A percentile compares a stretch with the other conserved stretches of the same genome.
These are phyloP conservation scores for Campaea margaritaria DNA, from an alignment of 2,888 invertebrate species.

Conservation along the genomic window DNA sequence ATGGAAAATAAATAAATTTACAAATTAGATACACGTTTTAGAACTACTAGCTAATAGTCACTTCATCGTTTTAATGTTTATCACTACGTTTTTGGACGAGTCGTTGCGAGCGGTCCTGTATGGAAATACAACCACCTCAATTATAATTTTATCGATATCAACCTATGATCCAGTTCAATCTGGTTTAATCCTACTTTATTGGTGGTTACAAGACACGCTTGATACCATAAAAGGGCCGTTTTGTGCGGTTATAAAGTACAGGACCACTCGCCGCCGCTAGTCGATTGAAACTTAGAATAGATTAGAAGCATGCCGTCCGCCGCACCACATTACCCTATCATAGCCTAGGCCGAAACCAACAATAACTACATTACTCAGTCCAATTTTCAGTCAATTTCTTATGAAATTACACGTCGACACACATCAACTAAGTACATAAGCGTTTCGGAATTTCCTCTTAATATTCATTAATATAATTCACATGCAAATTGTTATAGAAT, in stretches of 20 bases:
- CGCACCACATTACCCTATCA: conserved; percentile 76
- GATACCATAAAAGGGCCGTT: conserved; percentile 33
- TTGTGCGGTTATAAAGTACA: conserved; percentile 39
- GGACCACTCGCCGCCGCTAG: conserved; percentile 59
- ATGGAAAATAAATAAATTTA: conserved; percentile 85
- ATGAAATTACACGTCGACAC: conserved; percentile 77
- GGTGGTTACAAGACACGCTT: conserved; percentile 22
- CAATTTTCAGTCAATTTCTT: conserved; percentile 84
- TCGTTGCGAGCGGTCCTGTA: conserved; percentile 59
- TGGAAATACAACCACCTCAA: conserved; percentile 5
- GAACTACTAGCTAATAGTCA: conserved; percentile 79
- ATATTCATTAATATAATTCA: conserved; percentile 46
- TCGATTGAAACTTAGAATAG: conserved; percentile 59
- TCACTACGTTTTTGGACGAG: conserved; percentile 71
- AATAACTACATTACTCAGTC: conserved; percentile 83
- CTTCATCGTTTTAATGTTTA: conserved; percentile 72
- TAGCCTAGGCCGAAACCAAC: conserved; percentile 81
- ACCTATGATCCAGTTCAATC: conserved; percentile 42
- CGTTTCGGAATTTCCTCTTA: conserved; percentile 63
- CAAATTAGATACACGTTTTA: conserved; percentile 83
- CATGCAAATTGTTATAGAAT: conserved; percentile 42
- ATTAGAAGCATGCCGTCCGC: conserved; percentile 79
- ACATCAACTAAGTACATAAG: conserved; percentile 78
- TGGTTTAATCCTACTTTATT: conserved; percentile 40
- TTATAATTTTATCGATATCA: conserved; percentile 22